These are phyloP conservation scores for Romanomermis culicivorax DNA, from an alignment of 2,888 invertebrate genomes.

Conservation along the genomic window DNA sequence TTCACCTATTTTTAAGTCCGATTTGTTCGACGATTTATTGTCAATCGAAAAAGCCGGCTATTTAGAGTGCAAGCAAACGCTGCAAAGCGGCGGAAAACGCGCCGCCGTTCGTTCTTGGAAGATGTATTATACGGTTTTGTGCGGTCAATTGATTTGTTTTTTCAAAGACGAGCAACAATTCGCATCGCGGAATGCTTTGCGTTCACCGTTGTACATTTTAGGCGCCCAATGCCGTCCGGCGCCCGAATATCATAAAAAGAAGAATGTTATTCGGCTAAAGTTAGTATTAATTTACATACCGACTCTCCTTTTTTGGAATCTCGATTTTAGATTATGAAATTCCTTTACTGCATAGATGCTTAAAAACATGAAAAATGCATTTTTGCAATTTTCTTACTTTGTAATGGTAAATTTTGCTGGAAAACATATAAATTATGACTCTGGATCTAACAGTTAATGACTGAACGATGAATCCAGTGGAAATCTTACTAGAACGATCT, in stretches of 20 bases:
- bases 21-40: no score
- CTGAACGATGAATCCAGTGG: no score
- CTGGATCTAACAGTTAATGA: no score
- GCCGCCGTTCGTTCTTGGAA: conserved; percentile 92
- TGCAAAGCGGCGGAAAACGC: conserved; percentile 73
- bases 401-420: background rate
- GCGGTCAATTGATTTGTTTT: conserved; percentile 88
- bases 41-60: conserved; percentile 29
- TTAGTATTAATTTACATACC: no score
- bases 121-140: conserved; percentile 72
- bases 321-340: no score
- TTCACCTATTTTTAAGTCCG: no score
- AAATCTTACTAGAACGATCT: no score
- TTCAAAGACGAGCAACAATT: conserved; percentile 69
- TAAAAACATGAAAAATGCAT: no score
- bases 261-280: conserved; percentile 50
- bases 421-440: no score
- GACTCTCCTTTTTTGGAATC: no score
- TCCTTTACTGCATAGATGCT: no score
- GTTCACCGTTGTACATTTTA: conserved; percentile 33
- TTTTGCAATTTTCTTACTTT: no score
- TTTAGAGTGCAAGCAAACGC: conserved; percentile 79
- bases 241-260: conserved; percentile 80
- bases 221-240: conserved; percentile 63
- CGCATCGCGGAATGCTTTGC: conserved; percentile 45